A percentile compares a stretch with the other conserved stretches of the same genome.
These are phyloP conservation scores for Zoanthus sociatus DNA, from an alignment of 92 coral and sea anemone species.

Conservation along the genomic window DNA sequence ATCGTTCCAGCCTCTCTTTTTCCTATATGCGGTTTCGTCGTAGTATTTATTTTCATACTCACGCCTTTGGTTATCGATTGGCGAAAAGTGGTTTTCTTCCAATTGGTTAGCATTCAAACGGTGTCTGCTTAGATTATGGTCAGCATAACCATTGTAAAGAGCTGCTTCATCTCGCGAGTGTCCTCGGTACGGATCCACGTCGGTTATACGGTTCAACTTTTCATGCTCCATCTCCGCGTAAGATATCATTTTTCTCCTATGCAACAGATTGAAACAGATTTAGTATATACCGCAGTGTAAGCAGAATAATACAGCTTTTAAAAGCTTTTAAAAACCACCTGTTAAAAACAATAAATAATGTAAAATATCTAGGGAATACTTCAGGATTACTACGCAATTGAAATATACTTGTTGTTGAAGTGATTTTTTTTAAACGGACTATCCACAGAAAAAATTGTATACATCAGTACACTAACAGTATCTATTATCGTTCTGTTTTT, in stretches of 20 bases:
- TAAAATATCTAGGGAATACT: background rate
- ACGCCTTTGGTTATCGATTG: slow-evolving; percentile 1
- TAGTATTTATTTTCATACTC: background rate
- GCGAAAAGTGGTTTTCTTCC: background rate
- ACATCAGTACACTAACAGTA: too few relatives aligned
- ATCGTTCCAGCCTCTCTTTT: slow-evolving; percentile 9
- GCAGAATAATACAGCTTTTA: background rate
- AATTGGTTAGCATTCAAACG: background rate
- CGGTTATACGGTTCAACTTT: background rate
- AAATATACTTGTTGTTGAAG: too few relatives aligned
- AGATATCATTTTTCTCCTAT: slow-evolving; percentile 32
- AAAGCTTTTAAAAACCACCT: slow-evolving; percentile 8
- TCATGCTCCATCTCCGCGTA: slow-evolving; percentile 37
- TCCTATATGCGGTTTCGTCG: background rate
- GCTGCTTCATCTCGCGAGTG: slow-evolving; percentile 22
- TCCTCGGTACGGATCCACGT: background rate
- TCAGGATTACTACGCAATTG: too few relatives aligned
- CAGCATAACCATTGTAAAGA: background rate
- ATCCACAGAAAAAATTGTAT: too few relatives aligned
- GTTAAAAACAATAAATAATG: slow-evolving; percentile 23
- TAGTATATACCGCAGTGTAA: background rate
- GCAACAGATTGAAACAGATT: background rate
- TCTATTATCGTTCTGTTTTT: too few relatives aligned
- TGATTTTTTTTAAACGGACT: too few relatives aligned
- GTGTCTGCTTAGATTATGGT: background rate